Conservation (phyloP, 2,888 invertebrate genomes). For the Drosophila meridiana region DNA sequence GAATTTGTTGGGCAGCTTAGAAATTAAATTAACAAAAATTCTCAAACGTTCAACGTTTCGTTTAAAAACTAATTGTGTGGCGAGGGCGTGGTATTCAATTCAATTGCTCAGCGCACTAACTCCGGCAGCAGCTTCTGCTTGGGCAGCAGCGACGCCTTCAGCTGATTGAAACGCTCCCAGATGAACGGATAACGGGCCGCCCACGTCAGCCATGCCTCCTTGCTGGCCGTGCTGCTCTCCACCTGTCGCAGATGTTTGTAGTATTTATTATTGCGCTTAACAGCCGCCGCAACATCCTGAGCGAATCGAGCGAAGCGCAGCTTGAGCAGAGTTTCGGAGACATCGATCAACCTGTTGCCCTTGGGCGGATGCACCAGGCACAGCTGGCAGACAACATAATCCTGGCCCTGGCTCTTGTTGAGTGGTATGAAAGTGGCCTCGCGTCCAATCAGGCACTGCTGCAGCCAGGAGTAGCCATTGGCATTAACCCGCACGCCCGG, state of each 20-base stretch:
- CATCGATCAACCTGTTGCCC: conserved; percentile 77
- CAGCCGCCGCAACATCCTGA: conserved; percentile 65
- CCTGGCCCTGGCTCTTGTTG: conserved; percentile 76
- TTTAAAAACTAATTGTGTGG: conserved; percentile 22
- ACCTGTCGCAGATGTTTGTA: conserved; percentile 79
- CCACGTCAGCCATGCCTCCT: conserved; percentile 71
- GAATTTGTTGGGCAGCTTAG: conserved; percentile 34
- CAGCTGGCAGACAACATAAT: conserved; percentile 85
- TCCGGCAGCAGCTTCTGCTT: conserved; percentile 82
- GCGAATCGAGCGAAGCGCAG: conserved; percentile 82
- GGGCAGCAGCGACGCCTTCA: conserved; percentile 75
- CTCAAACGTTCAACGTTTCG: conserved; percentile 37
- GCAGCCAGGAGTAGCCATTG: conserved; percentile 85
- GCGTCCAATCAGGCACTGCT: conserved; percentile 85
- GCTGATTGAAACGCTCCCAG: conserved; percentile 72
- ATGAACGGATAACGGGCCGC: conserved; percentile 72
- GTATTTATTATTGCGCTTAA: conserved; percentile 78
- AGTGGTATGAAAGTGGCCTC: conserved; percentile 85
- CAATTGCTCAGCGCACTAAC: conserved; percentile 77
- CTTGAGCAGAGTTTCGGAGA: conserved; percentile 83
- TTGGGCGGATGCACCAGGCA: conserved; percentile 83
- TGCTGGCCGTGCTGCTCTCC: conserved; percentile 70
- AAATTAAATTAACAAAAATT: conserved; percentile 48
- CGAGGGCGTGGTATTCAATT: neutral
- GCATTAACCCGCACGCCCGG: conserved; percentile 83